Base-by-base conservation (phyloP, 1,140 invertebrate species). In the Sogatella furcifera region DNA sequence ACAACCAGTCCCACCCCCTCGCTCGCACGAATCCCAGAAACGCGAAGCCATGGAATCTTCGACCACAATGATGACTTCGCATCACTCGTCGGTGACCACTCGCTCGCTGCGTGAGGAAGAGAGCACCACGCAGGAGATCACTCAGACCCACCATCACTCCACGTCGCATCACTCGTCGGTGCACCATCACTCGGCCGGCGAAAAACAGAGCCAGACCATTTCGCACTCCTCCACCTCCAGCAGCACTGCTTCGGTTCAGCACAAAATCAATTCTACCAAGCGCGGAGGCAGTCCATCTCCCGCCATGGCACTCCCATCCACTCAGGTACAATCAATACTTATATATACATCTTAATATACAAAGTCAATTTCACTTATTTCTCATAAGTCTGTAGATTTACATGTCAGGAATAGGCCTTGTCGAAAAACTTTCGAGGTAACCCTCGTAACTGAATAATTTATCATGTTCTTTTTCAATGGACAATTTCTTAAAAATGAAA, bases 1-100 rank as follows among this genome's bases (percentile, higher is more conserved):
- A 6, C 82, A 88, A 66, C 82, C 85, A 1, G 84, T 85, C 64
- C 85, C 85, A 21, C 84, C 84, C 1, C 84, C 85, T 61, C 73
- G 83, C 5, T 77, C 78, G 44, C 74, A 77, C 13, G 81, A 79
- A 63, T 76, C 73, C 31, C 55, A 72, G 71, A 64, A 71, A 74
- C 60, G 76, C 75, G 64, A 76, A 76, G 43, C 63, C 19, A 60
- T 68, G 17, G 80, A 86, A 59, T 84, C 84, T 62, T 82, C 80
- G 10, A 84, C 83, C 1, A 81, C 86, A 79, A 80, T 85, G 67
- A 81, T 82, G 15, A 79, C 78, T 42, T 84, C 81, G 74, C 83
- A 81, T 69, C 80, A 78, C 59, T 83, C 78, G 54, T 64, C 68
- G 74, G 65, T 81, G 63, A 74, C 83, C 63, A 69, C 80, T 67